Evolutionary conservation across 2,113 vertebrate genomes (phyloP).

Genomic region (Trachemys scripta): DNA sequence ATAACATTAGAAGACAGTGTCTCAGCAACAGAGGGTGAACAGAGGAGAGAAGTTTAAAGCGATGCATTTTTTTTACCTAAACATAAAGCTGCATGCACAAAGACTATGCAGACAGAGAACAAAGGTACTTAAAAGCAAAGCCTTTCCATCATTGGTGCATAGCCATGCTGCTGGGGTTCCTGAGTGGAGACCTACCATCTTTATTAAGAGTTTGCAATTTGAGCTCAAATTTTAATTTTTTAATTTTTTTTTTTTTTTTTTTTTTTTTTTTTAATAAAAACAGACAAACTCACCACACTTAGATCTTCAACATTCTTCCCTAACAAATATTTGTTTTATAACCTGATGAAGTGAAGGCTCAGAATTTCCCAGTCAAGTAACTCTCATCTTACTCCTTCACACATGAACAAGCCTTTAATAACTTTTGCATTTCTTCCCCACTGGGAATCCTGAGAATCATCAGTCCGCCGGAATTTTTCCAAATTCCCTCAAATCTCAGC

Average conservation of each 20-base stretch:
- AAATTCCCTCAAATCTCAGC: conserved; percentile 43
- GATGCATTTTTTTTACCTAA: conserved; percentile 34
- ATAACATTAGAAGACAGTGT: conserved; percentile 33
- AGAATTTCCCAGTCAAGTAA: conserved; percentile 13
- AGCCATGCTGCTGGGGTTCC: conserved; percentile 67
- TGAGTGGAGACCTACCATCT: conserved; percentile 53
- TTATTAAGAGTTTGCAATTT: conserved; percentile 19
- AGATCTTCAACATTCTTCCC: conserved; percentile 1
- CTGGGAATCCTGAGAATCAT: conserved; percentile 53
- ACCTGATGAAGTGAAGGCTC: conserved; percentile 32
- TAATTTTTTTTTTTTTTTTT: no score
- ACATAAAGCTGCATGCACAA: conserved; percentile 56
- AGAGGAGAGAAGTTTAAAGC: conserved; percentile 70
- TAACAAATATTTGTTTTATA: conserved; percentile 12
- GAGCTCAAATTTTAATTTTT: conserved; percentile 21
- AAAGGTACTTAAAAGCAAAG: conserved; percentile 67
- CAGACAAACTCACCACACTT: conserved; percentile 1
- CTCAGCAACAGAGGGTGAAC: conserved; percentile 64
- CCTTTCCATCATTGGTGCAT: conserved; percentile 66
- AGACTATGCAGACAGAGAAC: conserved; percentile 65
- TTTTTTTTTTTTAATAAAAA: not conserved
- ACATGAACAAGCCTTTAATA: conserved; percentile 21
- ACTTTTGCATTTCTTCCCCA: not conserved
- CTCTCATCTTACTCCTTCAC: not conserved
- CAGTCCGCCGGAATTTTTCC: not conserved